Evolutionary conservation across 2,797 vertebrate species (phyloP).

Genomic region (Sphenodon punctatus): DNA sequence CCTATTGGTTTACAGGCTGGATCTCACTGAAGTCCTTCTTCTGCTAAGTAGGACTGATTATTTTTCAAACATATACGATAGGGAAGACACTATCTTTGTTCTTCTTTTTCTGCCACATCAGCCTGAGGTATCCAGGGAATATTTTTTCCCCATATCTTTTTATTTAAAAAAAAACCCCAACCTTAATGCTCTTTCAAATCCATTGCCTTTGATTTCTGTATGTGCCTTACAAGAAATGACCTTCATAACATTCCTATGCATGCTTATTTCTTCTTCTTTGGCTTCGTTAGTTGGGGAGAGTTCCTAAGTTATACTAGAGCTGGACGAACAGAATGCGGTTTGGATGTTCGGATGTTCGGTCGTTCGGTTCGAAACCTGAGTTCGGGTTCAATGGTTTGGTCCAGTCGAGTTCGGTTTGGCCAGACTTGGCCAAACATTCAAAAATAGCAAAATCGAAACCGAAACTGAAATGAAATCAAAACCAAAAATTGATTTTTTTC

Average conservation of each 20-base stretch:
- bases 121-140: background rate
- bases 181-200: background rate
- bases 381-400: too few species aligned
- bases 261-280: background rate
- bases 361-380: too few species aligned
- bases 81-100: background rate
- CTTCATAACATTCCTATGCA: background rate
- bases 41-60: conserved; percentile 43
- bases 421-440: too few species aligned
- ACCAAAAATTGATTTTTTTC: too few species aligned
- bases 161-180: background rate
- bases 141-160: background rate
- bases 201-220: background rate
- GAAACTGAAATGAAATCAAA: too few species aligned
- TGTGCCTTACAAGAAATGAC: background rate
- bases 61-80: conserved; percentile 41
- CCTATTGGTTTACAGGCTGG: conserved; percentile 34
- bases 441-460: too few species aligned
- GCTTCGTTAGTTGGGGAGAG: background rate
- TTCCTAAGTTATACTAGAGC: too few species aligned
- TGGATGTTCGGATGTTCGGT: too few species aligned
- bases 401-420: too few species aligned
- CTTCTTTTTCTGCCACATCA: background rate
- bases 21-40: conserved; percentile 27
- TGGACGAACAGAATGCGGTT: too few species aligned